Evolutionary conservation across 2,888 invertebrate species (phyloP).

Genomic region (Drosophila robusta): DNA sequence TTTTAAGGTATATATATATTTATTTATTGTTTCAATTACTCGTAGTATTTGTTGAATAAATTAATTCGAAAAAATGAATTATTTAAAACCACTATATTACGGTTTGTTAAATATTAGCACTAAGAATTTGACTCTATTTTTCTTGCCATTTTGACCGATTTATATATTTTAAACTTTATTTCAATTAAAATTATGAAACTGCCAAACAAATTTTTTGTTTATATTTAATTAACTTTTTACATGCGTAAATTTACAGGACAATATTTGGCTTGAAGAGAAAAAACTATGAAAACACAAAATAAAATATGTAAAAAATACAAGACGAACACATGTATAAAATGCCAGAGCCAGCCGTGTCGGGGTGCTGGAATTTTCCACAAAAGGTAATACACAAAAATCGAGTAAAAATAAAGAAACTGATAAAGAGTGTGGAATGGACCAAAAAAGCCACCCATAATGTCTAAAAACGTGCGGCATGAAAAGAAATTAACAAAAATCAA

Average conservation of each 20-base stretch:
- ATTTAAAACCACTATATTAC: too few species aligned
- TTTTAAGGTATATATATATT: too few species aligned
- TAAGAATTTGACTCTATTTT: not conserved
- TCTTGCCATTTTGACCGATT: not conserved
- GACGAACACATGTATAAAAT: constrained; percentile 9
- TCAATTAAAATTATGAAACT: not conserved
- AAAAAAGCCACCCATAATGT: constrained; percentile 20
- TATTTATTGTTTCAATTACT: too few species aligned
- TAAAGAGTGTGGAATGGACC: not conserved
- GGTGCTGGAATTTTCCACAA: not conserved
- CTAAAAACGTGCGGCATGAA: constrained; percentile 30
- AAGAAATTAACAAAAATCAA: constrained; percentile 39
- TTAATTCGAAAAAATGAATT: too few species aligned
- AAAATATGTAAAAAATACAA: constrained; percentile 41
- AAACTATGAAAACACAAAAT: not conserved
- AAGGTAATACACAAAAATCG: constrained; percentile 1
- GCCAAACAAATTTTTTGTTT: constrained; percentile 36
- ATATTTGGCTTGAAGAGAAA: constrained; percentile 6
- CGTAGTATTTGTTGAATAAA: too few species aligned
- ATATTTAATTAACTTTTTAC: constrained; percentile 58
- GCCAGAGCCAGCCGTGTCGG: not conserved
- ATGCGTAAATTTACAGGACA: constrained; percentile 1
- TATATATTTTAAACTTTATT: not conserved
- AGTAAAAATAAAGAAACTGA: constrained; percentile 31
- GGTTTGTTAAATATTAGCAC: not conserved